A percentile compares a stretch with the other conserved stretches of the same genome.
Conservation (phyloP, 2,113 vertebrate genomes). For the Chamaetylas fuelleborni region DNA sequence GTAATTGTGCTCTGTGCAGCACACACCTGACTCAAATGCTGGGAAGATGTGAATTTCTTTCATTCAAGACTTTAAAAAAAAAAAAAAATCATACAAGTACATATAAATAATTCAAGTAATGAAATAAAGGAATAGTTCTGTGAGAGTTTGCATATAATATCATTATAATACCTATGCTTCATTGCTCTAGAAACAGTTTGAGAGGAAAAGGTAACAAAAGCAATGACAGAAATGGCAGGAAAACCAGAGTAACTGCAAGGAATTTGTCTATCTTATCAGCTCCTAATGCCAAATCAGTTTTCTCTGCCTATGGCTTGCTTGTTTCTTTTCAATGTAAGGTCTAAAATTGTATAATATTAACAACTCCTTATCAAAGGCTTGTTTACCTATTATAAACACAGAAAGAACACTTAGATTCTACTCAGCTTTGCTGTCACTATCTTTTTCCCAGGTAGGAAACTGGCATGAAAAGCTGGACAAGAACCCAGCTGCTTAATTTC, state of each 20-base stretch:
- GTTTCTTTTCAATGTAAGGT: not conserved
- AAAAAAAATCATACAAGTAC: not conserved
- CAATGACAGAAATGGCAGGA: not conserved
- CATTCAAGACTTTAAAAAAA: not conserved
- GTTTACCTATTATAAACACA: not conserved
- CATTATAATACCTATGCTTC: not conserved
- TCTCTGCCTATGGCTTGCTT: not conserved
- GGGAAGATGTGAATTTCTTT: not conserved
- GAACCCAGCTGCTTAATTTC: not conserved
- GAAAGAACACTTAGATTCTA: not conserved
- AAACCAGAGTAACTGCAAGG: not conserved
- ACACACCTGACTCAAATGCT: not conserved
- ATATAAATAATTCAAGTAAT: not conserved
- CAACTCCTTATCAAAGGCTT: not conserved
- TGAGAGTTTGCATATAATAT: fast-evolving
- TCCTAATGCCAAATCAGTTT: not conserved
- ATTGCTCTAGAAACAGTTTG: not conserved
- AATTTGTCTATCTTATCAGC: not conserved
- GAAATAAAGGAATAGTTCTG: not conserved
- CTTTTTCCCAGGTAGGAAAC: not conserved
- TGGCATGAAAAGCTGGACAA: not conserved
- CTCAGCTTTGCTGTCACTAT: not conserved
- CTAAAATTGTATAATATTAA: not conserved
- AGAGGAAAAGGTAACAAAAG: not conserved
- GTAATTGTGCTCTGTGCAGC: not conserved